A percentile compares a stretch with the other conserved stretches of the same genome.
These are phyloP conservation scores for Drosophila bifasciata DNA, from an alignment of 1,140 invertebrate genomes.

Conservation along the genomic window DNA sequence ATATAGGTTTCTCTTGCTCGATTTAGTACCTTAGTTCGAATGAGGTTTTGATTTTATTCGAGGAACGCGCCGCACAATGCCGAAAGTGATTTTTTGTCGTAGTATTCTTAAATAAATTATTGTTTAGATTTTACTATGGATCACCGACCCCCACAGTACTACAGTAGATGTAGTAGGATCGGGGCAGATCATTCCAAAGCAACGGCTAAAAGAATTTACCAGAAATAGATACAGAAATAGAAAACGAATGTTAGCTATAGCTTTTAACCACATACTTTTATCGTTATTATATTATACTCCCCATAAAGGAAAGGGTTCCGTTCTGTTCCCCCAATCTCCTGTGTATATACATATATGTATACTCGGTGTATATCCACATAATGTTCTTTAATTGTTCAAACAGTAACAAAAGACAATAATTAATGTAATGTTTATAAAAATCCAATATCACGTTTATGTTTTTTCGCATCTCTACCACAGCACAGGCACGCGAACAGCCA, in stretches of 20 bases:
- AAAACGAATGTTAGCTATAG: slow-evolving; percentile 19
- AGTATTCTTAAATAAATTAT: slow-evolving; percentile 69
- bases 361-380: slow-evolving; percentile 42
- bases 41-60: slow-evolving; percentile 26
- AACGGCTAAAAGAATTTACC: slow-evolving; percentile 30
- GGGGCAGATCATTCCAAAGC: slow-evolving; percentile 57
- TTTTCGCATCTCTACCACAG: slow-evolving; percentile 21
- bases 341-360: slow-evolving; percentile 33
- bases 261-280: slow-evolving; percentile 34
- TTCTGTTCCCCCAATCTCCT: slow-evolving; percentile 21
- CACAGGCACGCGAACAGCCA: slow-evolving; percentile 13
- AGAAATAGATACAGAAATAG: slow-evolving; percentile 24
- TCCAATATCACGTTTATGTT: neutral
- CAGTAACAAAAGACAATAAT: slow-evolving; percentile 75
- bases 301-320: slow-evolving; percentile 12
- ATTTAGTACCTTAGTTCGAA: slow-evolving; percentile 19
- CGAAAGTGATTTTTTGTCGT: slow-evolving; percentile 70
- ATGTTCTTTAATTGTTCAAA: slow-evolving; percentile 62
- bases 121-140: slow-evolving; percentile 56
- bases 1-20: neutral
- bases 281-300: slow-evolving; percentile 42
- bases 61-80: slow-evolving; percentile 74
- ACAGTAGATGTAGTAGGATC: slow-evolving; percentile 16
- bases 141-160: too few species aligned
- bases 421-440: slow-evolving; percentile 69